Evolutionary conservation across 2,113 vertebrate genomes (phyloP).

Genomic region (Larimichthys polyactis): DNA sequence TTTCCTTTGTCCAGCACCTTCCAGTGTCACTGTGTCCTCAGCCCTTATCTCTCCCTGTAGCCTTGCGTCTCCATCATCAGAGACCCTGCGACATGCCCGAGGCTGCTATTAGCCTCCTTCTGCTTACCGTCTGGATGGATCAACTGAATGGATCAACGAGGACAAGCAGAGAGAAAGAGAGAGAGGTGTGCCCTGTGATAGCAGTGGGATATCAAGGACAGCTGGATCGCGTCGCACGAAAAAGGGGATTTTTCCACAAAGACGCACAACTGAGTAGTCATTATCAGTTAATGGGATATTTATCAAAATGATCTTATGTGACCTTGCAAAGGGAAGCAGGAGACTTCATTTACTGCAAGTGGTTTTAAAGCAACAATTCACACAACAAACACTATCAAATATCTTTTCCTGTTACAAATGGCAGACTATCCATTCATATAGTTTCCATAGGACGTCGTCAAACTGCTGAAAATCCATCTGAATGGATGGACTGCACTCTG

Average conservation of each 20-base stretch:
- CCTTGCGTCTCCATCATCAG: slow-evolving; percentile 47
- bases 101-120: slow-evolving; percentile 69
- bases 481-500: too few relatives aligned
- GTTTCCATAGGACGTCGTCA: background rate
- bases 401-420: background rate
- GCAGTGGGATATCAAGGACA: slow-evolving; percentile 30
- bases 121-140: slow-evolving; percentile 65
- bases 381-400: background rate
- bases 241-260: slow-evolving; percentile 11
- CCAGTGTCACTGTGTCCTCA: slow-evolving; percentile 3
- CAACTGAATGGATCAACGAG: slow-evolving; percentile 43
- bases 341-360: background rate
- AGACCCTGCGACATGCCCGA: slow-evolving; percentile 33
- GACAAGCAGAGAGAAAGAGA: slow-evolving; percentile 33
- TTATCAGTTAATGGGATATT: slow-evolving; percentile 63
- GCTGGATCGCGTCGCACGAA: background rate
- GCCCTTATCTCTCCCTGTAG: slow-evolving; percentile 25
- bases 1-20: slow-evolving; percentile 22
- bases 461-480: background rate
- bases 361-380: background rate
- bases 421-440: background rate
- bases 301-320: slow-evolving; percentile 42
- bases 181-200: slow-evolving; percentile 1
- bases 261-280: slow-evolving; percentile 13
- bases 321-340: slow-evolving; percentile 8